phyloP scores from a whole-genome alignment of 2,888 invertebrate species.

The Drosophila prolongata region DNA sequence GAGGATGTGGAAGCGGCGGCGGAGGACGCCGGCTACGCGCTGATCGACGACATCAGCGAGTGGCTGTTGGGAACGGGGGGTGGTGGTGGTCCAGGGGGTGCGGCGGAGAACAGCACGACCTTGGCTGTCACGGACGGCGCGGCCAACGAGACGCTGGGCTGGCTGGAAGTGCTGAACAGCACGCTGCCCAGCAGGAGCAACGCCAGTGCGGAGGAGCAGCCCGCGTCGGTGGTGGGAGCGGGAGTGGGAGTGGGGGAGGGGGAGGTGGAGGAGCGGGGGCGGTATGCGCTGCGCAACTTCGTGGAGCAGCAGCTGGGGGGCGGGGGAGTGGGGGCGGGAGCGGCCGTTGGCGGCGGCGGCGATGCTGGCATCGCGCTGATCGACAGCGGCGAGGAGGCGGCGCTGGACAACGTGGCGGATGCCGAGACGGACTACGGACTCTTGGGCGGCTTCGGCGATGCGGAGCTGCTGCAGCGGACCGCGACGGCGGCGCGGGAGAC shows the following conservation, averaged over 20 bases:
- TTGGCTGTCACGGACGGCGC: not conserved
- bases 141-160: conserved; percentile 58
- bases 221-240: not conserved
- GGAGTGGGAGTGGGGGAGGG: not conserved
- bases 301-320: conserved; percentile 64
- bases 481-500: conserved; percentile 48
- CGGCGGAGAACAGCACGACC: conserved; percentile 23
- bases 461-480: conserved; percentile 58
- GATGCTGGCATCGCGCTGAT: conserved; percentile 81
- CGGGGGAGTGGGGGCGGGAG: conserved; percentile 42
- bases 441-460: conserved; percentile 68
- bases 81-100: conserved; percentile 10
- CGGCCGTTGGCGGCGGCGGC: conserved; percentile 50
- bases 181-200: conserved; percentile 38
- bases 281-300: conserved; percentile 64
- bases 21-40: conserved; percentile 60
- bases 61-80: conserved; percentile 60
- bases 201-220: conserved; percentile 1
- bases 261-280: conserved; percentile 35
- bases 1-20: conserved; percentile 52
- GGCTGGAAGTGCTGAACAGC: conserved; percentile 60
- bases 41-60: conserved; percentile 71
- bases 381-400: conserved; percentile 82
- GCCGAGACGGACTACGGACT: conserved; percentile 77
- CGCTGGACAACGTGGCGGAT: conserved; percentile 64